Percentiles rank a stretch among this genome's conserved stretches.
phyloP scores from a whole-genome alignment of 1,140 invertebrate species.

The Drosophila lini region DNA sequence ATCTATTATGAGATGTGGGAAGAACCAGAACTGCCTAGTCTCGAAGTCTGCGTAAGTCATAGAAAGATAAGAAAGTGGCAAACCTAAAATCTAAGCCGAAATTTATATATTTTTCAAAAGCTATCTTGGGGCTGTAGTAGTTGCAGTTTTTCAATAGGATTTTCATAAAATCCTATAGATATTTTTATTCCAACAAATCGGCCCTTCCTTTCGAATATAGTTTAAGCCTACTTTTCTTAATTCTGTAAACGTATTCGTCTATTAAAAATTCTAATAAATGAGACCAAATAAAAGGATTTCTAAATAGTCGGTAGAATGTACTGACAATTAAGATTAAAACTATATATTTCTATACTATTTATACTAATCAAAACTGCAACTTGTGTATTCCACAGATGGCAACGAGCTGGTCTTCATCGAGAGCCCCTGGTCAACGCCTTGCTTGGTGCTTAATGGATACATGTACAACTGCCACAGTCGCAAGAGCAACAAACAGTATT shows the following conservation, averaged over 20 bases:
- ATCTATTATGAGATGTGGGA: background rate
- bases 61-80: background rate
- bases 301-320: background rate
- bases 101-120: background rate
- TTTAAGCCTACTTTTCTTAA: slow-evolving; percentile 15
- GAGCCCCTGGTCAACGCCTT: slow-evolving; percentile 83
- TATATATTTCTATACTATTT: background rate
- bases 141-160: background rate
- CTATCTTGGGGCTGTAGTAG: no score
- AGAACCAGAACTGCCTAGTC: background rate
- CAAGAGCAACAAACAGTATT: slow-evolving; percentile 81
- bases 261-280: slow-evolving; percentile 41
- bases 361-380: slow-evolving; percentile 21
- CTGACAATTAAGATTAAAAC: no score
- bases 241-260: slow-evolving; percentile 30
- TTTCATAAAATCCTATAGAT: background rate
- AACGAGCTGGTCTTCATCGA: slow-evolving; percentile 74
- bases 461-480: slow-evolving; percentile 84
- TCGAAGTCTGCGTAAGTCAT: slow-evolving; percentile 1
- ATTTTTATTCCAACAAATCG: slow-evolving; percentile 1
- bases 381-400: slow-evolving; percentile 32
- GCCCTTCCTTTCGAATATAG: slow-evolving; percentile 8
- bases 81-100: background rate
- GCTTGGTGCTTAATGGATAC: slow-evolving; percentile 75
- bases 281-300: slow-evolving; percentile 28